Percentiles rank a stretch among this genome's conserved stretches.
Evolutionary conservation across 2,888 invertebrate species (phyloP).

Genomic region (Sinotaia quadrata): DNA sequence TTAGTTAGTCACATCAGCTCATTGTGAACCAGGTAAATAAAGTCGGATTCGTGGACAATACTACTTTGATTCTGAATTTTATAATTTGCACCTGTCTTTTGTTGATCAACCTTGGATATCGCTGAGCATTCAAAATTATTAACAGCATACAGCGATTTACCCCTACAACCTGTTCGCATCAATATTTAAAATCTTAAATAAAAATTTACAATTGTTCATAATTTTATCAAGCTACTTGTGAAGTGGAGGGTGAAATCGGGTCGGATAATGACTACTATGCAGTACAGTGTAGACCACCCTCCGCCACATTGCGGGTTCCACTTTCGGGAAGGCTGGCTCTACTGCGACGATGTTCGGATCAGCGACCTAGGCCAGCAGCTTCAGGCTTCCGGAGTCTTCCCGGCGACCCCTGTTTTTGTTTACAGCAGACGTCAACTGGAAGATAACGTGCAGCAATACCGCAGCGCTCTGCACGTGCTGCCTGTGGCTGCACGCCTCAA

Average conservation of each 20-base stretch:
- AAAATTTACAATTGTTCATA: constrained; percentile 3
- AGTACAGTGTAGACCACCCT: background rate
- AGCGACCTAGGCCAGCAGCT: constrained; percentile 31
- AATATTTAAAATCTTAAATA: background rate
- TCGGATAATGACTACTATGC: background rate
- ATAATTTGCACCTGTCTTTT: too few relatives aligned
- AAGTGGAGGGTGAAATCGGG: background rate
- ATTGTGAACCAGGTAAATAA: too few relatives aligned
- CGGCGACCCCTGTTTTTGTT: constrained; percentile 51
- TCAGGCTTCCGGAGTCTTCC: constrained; percentile 17
- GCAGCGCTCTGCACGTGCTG: constrained; percentile 38
- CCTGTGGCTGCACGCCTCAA: constrained; percentile 47
- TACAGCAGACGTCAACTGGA: constrained; percentile 60
- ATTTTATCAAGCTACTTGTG: background rate
- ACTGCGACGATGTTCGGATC: constrained; percentile 46
- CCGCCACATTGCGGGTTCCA: constrained; percentile 8
- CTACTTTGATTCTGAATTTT: too few relatives aligned
- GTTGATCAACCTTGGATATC: too few relatives aligned
- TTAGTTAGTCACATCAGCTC: too few relatives aligned
- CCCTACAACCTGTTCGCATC: too few relatives aligned
- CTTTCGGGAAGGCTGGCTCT: constrained; percentile 35
- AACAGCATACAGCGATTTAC: too few relatives aligned
- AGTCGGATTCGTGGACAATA: too few relatives aligned
- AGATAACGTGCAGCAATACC: constrained; percentile 53
- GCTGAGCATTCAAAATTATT: too few relatives aligned